A percentile compares a stretch with the other conserved stretches of the same genome.
These are phyloP conservation scores for Orthonychiurus folsomi DNA, from an alignment of 2,888 invertebrate species.

Conservation along the genomic window DNA sequence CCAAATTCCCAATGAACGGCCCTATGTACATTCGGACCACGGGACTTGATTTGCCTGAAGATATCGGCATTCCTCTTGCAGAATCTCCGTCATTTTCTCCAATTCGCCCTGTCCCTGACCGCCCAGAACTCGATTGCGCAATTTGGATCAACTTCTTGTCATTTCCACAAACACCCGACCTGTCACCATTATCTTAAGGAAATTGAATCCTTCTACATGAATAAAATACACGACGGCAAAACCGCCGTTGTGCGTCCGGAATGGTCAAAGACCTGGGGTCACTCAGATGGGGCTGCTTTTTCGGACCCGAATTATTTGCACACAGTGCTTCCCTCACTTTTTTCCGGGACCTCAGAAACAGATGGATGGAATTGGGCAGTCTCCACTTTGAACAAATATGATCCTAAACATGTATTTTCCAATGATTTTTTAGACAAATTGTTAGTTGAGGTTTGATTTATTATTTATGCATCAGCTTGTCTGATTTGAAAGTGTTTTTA, in stretches of 20 bases:
- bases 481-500: no score
- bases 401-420: conserved; percentile 18
- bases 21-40: conserved; percentile 15
- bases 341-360: no score
- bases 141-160: conserved; percentile 18
- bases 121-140: conserved; percentile 19
- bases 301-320: conserved; percentile 13
- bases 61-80: conserved; percentile 7
- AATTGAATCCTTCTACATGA: no score
- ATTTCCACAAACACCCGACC: no score
- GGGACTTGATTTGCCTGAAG: conserved; percentile 12
- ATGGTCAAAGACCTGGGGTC: conserved; percentile 21
- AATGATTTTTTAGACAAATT: conserved; percentile 4
- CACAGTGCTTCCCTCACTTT: conserved; percentile 15
- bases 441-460: no score
- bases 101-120: conserved; percentile 6
- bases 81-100: conserved; percentile 9
- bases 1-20: conserved; percentile 13
- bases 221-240: conserved; percentile 2
- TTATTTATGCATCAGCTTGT: no score
- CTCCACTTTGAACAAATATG: conserved; percentile 18
- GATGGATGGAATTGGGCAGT: conserved; percentile 19
- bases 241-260: conserved; percentile 18
- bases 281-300: conserved; percentile 10
- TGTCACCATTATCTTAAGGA: no score